A percentile compares a stretch with the other conserved stretches of the same genome.
phyloP scores from a whole-genome alignment of 2,113 vertebrate species.

The Bettongia penicillata region DNA sequence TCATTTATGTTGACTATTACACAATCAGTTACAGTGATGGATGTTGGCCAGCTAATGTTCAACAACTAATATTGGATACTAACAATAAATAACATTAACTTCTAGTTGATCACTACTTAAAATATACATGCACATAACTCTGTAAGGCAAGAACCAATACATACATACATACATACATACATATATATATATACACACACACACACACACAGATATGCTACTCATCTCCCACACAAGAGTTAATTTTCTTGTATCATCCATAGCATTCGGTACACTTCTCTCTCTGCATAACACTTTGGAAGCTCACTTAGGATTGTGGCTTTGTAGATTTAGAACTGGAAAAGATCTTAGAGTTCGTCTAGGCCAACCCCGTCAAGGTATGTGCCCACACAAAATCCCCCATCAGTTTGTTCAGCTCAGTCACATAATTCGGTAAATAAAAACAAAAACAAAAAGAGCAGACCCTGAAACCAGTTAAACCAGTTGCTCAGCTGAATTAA shows the following conservation, averaged over 20 bases:
- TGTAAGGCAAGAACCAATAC: neutral
- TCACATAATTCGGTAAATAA: slow-evolving; percentile 50
- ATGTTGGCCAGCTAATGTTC: slow-evolving; percentile 30
- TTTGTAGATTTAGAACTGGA: neutral
- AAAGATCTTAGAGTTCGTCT: neutral
- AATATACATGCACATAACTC: neutral
- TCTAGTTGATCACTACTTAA: neutral
- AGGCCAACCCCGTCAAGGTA: neutral
- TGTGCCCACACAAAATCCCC: neutral
- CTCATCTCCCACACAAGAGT: slow-evolving; percentile 17
- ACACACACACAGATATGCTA: neutral
- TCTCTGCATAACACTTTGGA: neutral
- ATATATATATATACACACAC: no score
- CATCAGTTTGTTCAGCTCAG: slow-evolving; percentile 20
- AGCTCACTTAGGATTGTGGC: neutral
- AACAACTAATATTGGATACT: neutral
- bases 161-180: no score
- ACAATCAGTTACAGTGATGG: neutral
- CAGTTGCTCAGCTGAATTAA: neutral
- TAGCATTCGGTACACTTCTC: neutral
- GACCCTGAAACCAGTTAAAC: neutral
- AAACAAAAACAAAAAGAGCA: slow-evolving; percentile 28
- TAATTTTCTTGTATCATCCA: neutral
- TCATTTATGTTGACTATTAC: neutral
- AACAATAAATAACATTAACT: neutral